A percentile compares a stretch with the other conserved stretches of the same genome.
phyloP scores from a whole-genome alignment of 2,113 vertebrate genomes.

The Dolichallabes microphthalmus region DNA sequence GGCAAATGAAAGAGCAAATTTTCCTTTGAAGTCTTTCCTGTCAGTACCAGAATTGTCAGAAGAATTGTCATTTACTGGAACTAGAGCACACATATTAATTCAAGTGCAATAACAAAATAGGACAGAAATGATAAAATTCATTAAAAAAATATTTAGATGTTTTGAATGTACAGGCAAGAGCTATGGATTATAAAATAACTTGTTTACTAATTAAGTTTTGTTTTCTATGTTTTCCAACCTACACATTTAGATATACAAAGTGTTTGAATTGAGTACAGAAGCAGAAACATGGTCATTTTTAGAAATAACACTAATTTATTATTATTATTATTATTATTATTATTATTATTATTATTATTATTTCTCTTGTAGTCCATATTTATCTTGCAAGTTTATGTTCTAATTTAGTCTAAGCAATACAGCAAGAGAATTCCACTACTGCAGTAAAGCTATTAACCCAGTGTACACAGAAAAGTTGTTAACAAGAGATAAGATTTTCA shows the following conservation, averaged over 20 bases:
- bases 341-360: no score
- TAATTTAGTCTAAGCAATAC: conserved; percentile 5
- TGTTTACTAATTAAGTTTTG: not conserved
- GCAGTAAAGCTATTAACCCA: conserved; percentile 7
- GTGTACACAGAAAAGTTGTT: conserved; percentile 27
- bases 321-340: no score
- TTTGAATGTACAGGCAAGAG: not conserved
- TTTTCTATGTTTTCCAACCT: not conserved
- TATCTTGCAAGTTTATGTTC: not conserved
- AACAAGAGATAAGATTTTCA: conserved; percentile 22
- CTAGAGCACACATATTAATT: not conserved
- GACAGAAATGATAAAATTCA: not conserved
- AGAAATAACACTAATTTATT: not conserved
- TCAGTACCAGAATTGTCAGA: not conserved
- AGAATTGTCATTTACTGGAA: not conserved
- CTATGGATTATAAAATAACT: not conserved
- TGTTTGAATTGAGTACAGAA: not conserved
- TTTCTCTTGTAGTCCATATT: not conserved
- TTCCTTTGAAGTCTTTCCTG: not conserved
- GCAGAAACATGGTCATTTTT: not conserved
- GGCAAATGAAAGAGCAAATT: conserved; percentile 1
- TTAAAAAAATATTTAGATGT: not conserved
- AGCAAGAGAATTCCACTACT: conserved; percentile 12
- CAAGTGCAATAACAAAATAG: not conserved
- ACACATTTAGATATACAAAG: not conserved